Evolutionary conservation across 2,888 invertebrate genomes (phyloP).

Genomic region (Drosophila monieri): DNA sequence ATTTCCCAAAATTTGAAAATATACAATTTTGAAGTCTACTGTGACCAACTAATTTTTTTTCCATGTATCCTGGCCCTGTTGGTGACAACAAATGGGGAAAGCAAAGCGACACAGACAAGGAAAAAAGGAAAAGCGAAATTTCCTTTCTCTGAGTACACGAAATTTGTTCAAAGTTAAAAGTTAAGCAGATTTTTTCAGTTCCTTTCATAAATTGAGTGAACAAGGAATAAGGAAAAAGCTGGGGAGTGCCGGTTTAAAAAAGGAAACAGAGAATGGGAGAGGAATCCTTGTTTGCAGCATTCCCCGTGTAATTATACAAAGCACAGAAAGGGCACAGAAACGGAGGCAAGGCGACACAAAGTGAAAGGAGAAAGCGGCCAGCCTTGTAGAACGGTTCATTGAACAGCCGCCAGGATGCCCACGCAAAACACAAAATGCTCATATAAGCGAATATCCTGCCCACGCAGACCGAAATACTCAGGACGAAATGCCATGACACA

Average conservation of each 20-base stretch:
- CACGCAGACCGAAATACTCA: slow-evolving; percentile 11
- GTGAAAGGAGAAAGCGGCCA: slow-evolving; percentile 8
- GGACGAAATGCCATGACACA: slow-evolving; percentile 23
- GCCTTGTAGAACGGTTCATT: slow-evolving; percentile 24
- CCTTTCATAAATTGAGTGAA: slow-evolving; percentile 41
- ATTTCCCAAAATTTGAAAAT: no score
- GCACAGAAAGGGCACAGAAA: slow-evolving; percentile 14
- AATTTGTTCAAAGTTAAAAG: slow-evolving; percentile 51
- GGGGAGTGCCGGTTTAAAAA: slow-evolving; percentile 3
- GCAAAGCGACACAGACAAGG: slow-evolving; percentile 9
- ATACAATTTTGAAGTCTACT: no score
- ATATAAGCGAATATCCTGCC: slow-evolving; percentile 29
- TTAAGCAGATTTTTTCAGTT: slow-evolving; percentile 40
- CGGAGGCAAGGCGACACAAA: background rate
- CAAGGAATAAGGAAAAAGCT: slow-evolving; percentile 1
- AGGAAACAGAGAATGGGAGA: background rate
- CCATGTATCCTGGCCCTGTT: slow-evolving; percentile 19
- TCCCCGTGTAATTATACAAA: slow-evolving; percentile 39
- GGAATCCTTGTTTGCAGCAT: slow-evolving; percentile 9
- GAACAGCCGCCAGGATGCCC: slow-evolving; percentile 29
- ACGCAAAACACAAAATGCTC: slow-evolving; percentile 21
- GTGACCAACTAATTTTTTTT: background rate
- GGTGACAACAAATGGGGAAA: slow-evolving; percentile 34
- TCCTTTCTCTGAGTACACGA: slow-evolving; percentile 36
- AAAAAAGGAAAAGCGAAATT: slow-evolving; percentile 32